These are phyloP conservation scores for Trichoplusia ni DNA, from an alignment of 1,140 invertebrate species.

Conservation along the genomic window DNA sequence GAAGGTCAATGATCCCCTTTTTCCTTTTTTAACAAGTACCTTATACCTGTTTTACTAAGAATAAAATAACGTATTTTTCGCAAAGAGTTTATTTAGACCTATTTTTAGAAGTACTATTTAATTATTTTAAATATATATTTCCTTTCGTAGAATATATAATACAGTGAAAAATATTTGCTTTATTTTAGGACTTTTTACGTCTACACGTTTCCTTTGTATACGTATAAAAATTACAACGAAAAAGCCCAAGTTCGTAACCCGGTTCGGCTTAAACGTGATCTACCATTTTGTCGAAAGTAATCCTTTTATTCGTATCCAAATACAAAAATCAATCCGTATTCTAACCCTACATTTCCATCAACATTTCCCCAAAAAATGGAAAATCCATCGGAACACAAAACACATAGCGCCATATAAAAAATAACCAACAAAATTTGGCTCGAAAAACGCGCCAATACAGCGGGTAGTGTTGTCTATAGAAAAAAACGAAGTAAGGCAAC, in stretches of 20 bases:
- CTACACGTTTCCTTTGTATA: too few relatives aligned
- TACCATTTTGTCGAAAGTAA: not conserved
- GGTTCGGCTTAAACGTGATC: too few relatives aligned
- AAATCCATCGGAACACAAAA: slow-evolving; percentile 9
- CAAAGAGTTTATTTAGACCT: too few relatives aligned
- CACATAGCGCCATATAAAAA: slow-evolving; percentile 16
- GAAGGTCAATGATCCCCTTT: not conserved
- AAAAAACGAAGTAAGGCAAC: slow-evolving; percentile 51
- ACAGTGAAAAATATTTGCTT: too few relatives aligned
- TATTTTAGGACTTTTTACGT: too few relatives aligned
- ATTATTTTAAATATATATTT: too few relatives aligned
- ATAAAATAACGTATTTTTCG: too few relatives aligned
- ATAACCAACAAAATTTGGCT: slow-evolving; percentile 22
- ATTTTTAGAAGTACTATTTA: too few relatives aligned
- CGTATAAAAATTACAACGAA: too few relatives aligned
- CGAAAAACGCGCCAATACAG: slow-evolving; percentile 49
- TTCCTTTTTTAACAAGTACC: not conserved
- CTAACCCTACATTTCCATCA: not conserved
- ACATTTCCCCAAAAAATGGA: not conserved
- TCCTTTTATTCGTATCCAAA: not conserved
- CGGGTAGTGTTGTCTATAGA: slow-evolving; percentile 38
- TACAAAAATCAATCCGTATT: not conserved
- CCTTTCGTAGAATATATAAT: too few relatives aligned
- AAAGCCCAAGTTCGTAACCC: too few relatives aligned
- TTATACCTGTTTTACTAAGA: not conserved